A percentile compares a stretch with the other conserved stretches of the same genome.
Evolutionary conservation across 2,113 vertebrate genomes (phyloP).

Genomic region (Ageneiosus marmoratus): DNA sequence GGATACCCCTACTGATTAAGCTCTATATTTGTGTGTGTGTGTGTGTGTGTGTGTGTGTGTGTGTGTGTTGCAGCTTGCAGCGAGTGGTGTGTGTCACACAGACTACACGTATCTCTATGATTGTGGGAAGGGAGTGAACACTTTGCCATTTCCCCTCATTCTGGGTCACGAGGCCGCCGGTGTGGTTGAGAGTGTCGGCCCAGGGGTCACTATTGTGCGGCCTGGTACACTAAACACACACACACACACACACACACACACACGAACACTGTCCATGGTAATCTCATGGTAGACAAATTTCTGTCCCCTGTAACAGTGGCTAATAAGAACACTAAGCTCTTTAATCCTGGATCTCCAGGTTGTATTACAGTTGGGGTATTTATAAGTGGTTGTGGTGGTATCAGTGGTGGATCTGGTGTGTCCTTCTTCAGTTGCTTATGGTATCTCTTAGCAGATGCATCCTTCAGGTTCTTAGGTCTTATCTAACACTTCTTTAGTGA

Average conservation of each 20-base stretch:
- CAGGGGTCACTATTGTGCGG: conserved; percentile 79
- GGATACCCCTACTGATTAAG: background rate
- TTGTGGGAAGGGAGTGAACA: conserved; percentile 52
- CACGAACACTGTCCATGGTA: too few species aligned
- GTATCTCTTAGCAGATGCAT: too few species aligned
- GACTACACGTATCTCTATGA: conserved; percentile 72
- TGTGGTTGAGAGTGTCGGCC: conserved; percentile 77
- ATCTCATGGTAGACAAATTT: too few species aligned
- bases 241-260: conserved; percentile 10
- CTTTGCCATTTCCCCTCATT: conserved; percentile 68
- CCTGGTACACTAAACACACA: conserved; percentile 65
- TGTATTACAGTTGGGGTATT: too few species aligned
- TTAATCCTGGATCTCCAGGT: too few species aligned
- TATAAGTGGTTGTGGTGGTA: too few species aligned
- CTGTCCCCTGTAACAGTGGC: too few species aligned
- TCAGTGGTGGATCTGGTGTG: too few species aligned
- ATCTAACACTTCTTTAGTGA: too few species aligned
- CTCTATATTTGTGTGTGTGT: background rate
- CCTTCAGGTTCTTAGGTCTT: too few species aligned
- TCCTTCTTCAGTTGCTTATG: too few species aligned
- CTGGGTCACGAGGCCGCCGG: conserved; percentile 78
- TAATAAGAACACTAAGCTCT: too few species aligned
- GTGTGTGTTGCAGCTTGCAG: conserved; percentile 64
- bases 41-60: conserved; percentile 9
- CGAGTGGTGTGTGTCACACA: conserved; percentile 76